Percentiles rank a stretch among this genome's conserved stretches.
Conservation (phyloP, 2,113 vertebrate genomes). For the Ginglymostoma cirratum region DNA sequence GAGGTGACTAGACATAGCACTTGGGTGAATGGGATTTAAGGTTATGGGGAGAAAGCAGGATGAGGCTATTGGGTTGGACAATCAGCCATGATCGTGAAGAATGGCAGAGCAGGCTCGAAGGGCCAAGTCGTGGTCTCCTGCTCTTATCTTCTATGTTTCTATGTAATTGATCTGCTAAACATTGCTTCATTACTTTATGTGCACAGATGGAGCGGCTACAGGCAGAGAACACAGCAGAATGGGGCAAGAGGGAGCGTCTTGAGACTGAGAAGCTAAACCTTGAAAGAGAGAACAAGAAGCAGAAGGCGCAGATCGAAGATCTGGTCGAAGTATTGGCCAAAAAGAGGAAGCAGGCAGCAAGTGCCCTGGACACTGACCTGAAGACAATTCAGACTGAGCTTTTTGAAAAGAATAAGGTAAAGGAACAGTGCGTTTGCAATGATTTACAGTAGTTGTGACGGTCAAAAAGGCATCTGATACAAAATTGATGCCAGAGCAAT, state of each 20-base stretch:
- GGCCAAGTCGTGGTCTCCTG: no score
- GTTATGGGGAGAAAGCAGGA: no score
- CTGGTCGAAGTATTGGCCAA: constrained; percentile 85
- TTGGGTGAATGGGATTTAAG: no score
- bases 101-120: no score
- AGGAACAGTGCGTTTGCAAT: not conserved
- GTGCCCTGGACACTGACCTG: constrained; percentile 81
- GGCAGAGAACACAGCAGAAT: constrained; percentile 87
- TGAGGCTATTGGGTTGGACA: no score
- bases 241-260: constrained; percentile 85
- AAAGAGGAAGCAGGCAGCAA: constrained; percentile 79
- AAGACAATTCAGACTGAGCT: constrained; percentile 84
- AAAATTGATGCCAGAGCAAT: not conserved
- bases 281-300: constrained; percentile 94
- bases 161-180: not conserved
- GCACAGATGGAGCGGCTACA: constrained; percentile 90
- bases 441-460: not conserved
- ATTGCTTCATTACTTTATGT: not conserved
- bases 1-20: no score
- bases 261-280: constrained; percentile 92
- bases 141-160: no score
- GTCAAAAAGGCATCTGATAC: not conserved
- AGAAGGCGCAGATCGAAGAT: constrained; percentile 81
- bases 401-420: constrained; percentile 92
- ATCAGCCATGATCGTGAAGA: no score